Evolutionary conservation across 2,888 invertebrate species (phyloP), one percentile per base, ranked within the genome.

Genomic region (Siphonodentalium dalli): DNA sequence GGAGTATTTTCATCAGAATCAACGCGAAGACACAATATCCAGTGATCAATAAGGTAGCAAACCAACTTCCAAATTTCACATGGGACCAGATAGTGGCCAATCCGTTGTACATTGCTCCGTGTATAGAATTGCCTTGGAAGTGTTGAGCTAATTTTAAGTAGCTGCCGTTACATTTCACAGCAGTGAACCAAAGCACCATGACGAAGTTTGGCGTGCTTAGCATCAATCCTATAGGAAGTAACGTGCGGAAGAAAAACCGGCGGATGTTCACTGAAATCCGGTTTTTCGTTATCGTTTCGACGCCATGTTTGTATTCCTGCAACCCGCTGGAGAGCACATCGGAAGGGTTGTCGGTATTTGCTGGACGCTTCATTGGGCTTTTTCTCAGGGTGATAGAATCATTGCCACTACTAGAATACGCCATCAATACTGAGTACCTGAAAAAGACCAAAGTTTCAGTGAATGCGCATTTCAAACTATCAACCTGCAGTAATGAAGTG

Each of bases 1-100:
- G 82, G 5, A 82, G 54, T 1, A 84, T 54, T 51, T 74, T 74
- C 68, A 84, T 77, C 71, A 83, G 81, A 13, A 82, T 21, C n/a
- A 82, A 64, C 2, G 83, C 81, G 81, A 84, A 85, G 1, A 74
- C 31, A 34, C 66, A 63, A 58, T 77, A 81, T 0, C 69, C 71
- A 5, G 71, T 48, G 8, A 81, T 52, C 7, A 78, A 65, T 8
- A 47, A 47, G 9, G 71, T 28, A 9, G 70, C 61, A 15, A 79
- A 66, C 1, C 61, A 51, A 27, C 69, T 68, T 26, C 66, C 54
- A 5, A 78, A 66, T 18, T n/a, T n/a, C n/a, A n/a, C n/a, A n/a
- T n/a, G n/a, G n/a, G 61, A 53, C 34, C 69, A 46, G n/a, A 72
- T 67, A 6, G 63, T 61, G 9, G 50, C 24, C 79, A 79, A 80